A percentile compares a stretch with the other conserved stretches of the same genome.
phyloP scores from a whole-genome alignment of 1,140 invertebrate species.

The Amphibalanus amphitrite region DNA sequence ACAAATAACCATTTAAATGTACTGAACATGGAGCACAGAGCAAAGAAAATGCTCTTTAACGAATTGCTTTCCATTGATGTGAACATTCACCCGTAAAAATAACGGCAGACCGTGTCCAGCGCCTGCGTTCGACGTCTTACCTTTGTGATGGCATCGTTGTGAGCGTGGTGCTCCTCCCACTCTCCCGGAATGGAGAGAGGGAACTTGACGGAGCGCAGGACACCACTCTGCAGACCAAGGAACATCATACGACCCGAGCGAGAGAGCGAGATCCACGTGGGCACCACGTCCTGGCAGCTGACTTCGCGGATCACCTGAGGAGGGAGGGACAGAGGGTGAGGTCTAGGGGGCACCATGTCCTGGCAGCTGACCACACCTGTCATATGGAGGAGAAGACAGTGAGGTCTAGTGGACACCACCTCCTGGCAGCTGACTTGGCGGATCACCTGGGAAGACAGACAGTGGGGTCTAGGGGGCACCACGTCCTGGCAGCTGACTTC shows the following conservation, averaged over 20 bases:
- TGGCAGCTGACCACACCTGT: background rate
- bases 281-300: background rate
- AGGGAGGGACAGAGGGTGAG: no score
- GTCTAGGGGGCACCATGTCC: constrained; percentile 18
- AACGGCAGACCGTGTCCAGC: no score
- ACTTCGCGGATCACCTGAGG: background rate
- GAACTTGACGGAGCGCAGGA: constrained; percentile 52
- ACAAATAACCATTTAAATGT: no score
- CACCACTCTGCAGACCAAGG: constrained; percentile 52
- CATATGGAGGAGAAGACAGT: background rate
- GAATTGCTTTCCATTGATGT: no score
- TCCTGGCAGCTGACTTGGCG: background rate
- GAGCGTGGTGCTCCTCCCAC: constrained; percentile 48
- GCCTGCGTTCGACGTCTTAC: no score
- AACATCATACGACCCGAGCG: constrained; percentile 22
- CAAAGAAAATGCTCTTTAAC: no score
- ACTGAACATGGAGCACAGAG: no score
- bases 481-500: background rate
- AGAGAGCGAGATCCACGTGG: no score
- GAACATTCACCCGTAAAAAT: no score
- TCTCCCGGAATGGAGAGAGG: constrained; percentile 55
- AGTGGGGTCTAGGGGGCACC: no score
- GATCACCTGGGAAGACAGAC: background rate
- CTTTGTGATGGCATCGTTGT: constrained; percentile 37
- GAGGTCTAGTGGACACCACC: background rate